Evolutionary conservation across 2,797 vertebrate genomes (phyloP), one percentile per base, ranked within the genome.

Genomic region (Pogoniulus pusillus): DNA sequence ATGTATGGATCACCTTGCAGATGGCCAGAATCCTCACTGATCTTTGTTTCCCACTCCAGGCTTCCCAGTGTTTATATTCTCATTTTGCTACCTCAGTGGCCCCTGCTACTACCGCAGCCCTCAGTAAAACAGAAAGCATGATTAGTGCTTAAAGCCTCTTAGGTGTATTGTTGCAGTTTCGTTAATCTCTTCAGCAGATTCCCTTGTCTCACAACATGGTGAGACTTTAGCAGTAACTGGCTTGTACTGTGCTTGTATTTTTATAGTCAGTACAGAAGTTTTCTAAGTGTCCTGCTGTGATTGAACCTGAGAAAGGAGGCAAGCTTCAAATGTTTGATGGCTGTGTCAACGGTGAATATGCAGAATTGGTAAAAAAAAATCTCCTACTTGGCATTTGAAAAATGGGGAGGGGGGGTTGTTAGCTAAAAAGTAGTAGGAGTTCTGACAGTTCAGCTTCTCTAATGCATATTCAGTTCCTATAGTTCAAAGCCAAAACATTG

Each of bases 261-360:
- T 57, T 3, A 57, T 79, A 97, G 97, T 53, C 97, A 93, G 93
- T 97, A 24, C 95, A 97, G 80, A 96, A 95, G 55, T 97, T 97
- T 91, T 97, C 96, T 26, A 97, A 96, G 74, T 70, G 93, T 87
- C 60, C 94, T 60, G 97, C 96, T 35, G 85, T 96, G 82, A 86
- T 97, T 39, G 95, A 97, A 93, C 95, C 95, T 16, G 96, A 96
- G 96, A 97, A 91, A 34, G 96, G 96, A 93, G 96, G 96, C 45
- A 97, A 87, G 76, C 95, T 97, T 30, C 96, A 95, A 29, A 97
- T 97, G 96, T 97, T 98, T 74, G 85, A 95, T 55, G 97, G 97
- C 30, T 95, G 83, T 8, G 87, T 97, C 95, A 95, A 94, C 0
- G 95, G 96, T 27, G 95, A 98, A 91, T 97, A 97, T 2, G 34